A percentile compares a stretch with the other conserved stretches of the same genome.
Conservation (phyloP, 2,888 invertebrate species). For the Tinea semifulvella region DNA sequence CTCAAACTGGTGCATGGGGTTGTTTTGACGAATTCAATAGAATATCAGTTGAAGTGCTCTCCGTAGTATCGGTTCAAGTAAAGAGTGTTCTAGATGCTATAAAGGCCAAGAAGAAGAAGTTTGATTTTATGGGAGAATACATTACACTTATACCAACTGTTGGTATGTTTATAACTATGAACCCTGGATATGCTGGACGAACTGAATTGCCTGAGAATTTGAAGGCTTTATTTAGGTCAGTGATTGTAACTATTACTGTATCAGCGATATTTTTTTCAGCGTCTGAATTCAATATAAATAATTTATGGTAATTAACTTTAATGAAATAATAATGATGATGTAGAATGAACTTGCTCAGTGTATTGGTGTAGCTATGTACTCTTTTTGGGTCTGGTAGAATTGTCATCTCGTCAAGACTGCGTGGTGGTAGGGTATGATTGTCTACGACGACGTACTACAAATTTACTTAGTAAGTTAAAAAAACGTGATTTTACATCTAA, state of each 20-base stretch:
- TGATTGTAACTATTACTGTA: neutral
- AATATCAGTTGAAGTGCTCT: constrained; percentile 93
- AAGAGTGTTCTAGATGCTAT: constrained; percentile 88
- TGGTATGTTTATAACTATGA: constrained; percentile 96
- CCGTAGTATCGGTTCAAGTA: constrained; percentile 95
- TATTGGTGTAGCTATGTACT: too few species aligned
- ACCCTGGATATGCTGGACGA: constrained; percentile 94
- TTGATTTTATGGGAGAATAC: constrained; percentile 86
- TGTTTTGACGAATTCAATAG: constrained; percentile 98
- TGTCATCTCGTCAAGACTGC: too few species aligned
- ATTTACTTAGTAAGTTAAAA: too few species aligned
- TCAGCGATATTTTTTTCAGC: too few species aligned
- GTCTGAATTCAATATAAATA: too few species aligned
- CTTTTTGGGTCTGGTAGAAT: too few species aligned
- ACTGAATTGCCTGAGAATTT: constrained; percentile 88
- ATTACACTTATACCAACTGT: constrained; percentile 79
- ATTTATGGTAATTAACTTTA: too few species aligned
- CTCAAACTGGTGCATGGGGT: constrained; percentile 96
- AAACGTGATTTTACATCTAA: too few species aligned
- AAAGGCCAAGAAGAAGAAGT: constrained; percentile 79
- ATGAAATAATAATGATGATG: too few species aligned
- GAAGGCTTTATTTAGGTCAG: constrained; percentile 70
- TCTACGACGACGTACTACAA: too few species aligned
- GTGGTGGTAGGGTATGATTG: too few species aligned
- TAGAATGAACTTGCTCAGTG: too few species aligned